Evolutionary conservation across 2,797 vertebrate species (phyloP).

Genomic region (Falco naumanni): DNA sequence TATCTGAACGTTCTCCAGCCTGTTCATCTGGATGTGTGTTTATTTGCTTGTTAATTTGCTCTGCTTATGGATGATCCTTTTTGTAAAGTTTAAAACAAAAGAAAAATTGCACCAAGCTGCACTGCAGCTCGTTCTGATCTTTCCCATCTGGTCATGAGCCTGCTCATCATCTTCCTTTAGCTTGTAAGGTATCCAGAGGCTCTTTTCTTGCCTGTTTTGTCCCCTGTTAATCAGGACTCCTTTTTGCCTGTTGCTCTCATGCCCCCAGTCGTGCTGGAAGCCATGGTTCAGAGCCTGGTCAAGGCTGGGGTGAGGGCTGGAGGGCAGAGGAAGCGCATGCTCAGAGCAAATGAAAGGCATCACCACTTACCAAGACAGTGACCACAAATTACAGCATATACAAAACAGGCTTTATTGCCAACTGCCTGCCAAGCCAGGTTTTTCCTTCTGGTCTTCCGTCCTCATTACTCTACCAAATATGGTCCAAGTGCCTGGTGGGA

Average conservation of each 20-base stretch:
- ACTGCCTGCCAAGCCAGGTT: neutral
- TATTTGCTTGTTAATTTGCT: neutral
- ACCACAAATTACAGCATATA: neutral
- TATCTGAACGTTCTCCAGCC: neutral
- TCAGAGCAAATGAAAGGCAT: neutral
- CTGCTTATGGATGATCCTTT: neutral
- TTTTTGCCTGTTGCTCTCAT: neutral
- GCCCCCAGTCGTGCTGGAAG: neutral
- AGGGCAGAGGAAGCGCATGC: neutral
- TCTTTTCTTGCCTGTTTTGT: neutral
- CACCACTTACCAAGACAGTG: neutral
- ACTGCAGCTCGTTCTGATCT: neutral
- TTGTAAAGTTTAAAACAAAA: neutral
- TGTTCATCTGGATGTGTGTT: neutral
- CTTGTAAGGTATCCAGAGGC: neutral
- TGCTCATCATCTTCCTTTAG: neutral
- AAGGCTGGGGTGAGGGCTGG: neutral
- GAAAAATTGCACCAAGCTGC: neutral
- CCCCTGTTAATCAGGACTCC: rapidly evolving
- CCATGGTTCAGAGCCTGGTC: rapidly evolving
- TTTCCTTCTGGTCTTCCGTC: neutral
- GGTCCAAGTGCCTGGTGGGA: neutral
- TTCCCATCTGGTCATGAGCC: neutral
- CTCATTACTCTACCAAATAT: neutral
- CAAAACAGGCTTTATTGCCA: neutral